Evolutionary conservation across 2,113 vertebrate genomes (phyloP).

Genomic region (Entomyzon cyanotis): DNA sequence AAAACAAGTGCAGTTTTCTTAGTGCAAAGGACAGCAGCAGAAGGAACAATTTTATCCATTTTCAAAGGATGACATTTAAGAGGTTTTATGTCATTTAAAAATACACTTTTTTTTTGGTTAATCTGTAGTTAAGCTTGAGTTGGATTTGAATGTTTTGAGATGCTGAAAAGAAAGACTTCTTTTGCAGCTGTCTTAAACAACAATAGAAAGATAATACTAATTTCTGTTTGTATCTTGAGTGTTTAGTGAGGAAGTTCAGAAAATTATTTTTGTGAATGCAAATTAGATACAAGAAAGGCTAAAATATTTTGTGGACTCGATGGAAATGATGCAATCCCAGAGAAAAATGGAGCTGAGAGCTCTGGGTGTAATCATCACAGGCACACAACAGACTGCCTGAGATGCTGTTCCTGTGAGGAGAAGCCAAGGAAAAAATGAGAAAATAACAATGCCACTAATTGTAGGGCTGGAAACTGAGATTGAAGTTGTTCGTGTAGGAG

Average conservation of each 20-base stretch:
- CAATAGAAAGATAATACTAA: not conserved
- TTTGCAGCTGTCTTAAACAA: not conserved
- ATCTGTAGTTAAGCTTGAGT: not conserved
- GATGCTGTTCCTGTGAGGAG: not conserved
- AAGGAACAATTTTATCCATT: not conserved
- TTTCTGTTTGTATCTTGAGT: not conserved
- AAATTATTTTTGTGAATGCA: not conserved
- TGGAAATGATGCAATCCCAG: not conserved
- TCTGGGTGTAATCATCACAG: not conserved
- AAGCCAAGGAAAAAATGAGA: not conserved
- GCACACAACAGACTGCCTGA: not conserved
- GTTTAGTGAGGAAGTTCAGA: slow-evolving; percentile 29
- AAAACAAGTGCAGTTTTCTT: not conserved
- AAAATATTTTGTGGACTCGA: not conserved
- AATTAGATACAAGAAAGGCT: not conserved
- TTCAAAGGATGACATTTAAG: not conserved
- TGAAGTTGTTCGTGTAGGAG: not conserved
- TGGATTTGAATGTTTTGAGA: not conserved
- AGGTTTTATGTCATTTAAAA: not conserved
- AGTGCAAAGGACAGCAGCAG: not conserved
- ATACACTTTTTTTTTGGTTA: not conserved
- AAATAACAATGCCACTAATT: not conserved
- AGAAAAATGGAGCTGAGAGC: not conserved
- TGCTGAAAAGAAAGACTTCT: not conserved
- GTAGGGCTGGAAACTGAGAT: rapidly evolving